Percentiles rank a stretch among this genome's conserved stretches.
phyloP scores from a whole-genome alignment of 2,113 vertebrate species.

The Melospiza melodia region DNA sequence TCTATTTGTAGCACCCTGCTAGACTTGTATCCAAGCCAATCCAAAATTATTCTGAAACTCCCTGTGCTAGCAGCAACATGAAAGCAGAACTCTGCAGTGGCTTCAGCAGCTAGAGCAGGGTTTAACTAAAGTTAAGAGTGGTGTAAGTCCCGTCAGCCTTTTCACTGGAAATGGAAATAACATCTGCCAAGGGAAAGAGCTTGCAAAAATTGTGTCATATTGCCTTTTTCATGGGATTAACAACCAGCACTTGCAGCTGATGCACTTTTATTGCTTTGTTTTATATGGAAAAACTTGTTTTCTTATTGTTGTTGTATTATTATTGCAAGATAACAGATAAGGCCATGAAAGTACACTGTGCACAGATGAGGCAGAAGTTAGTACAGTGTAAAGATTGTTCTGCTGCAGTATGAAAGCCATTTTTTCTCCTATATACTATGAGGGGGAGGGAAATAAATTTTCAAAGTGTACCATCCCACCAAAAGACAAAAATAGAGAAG shows the following conservation, averaged over 20 bases:
- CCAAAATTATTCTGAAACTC: slow-evolving; percentile 55
- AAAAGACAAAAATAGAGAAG: neutral
- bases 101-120: neutral
- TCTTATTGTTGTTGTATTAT: neutral
- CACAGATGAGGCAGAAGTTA: neutral
- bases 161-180: neutral
- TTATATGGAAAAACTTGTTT: neutral
- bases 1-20: slow-evolving; percentile 58
- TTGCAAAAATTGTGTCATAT: neutral
- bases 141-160: neutral
- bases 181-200: neutral
- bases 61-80: slow-evolving; percentile 21
- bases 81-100: slow-evolving; percentile 58
- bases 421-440: neutral
- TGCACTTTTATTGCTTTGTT: neutral
- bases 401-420: neutral
- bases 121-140: neutral
- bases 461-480: neutral
- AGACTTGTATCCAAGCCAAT: slow-evolving; percentile 59
- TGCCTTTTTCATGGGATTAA: neutral
- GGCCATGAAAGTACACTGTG: neutral
- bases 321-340: neutral
- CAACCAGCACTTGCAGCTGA: neutral
- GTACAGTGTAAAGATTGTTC: neutral
- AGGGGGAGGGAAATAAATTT: neutral